Conservation (phyloP, 1,140 invertebrate species). For the Calycopis cecrops region DNA sequence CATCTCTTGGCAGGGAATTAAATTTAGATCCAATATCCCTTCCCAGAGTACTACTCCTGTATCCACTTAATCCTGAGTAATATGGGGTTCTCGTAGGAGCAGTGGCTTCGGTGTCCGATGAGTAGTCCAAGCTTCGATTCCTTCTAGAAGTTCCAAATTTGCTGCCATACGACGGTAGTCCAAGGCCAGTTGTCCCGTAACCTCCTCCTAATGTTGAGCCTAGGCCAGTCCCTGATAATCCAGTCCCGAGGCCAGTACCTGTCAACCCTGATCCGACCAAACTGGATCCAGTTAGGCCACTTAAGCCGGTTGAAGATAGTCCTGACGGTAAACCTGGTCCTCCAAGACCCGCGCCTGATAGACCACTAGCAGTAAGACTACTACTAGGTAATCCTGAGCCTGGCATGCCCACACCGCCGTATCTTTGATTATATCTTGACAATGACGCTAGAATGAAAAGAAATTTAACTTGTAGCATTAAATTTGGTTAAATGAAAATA, state of each 20-base stretch:
- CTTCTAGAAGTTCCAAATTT: conserved; percentile 77
- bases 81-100: conserved; percentile 85
- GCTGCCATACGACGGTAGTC: conserved; percentile 54
- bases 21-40: conserved; percentile 78
- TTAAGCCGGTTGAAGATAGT: conserved; percentile 53
- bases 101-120: conserved; percentile 95
- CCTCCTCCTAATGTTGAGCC: conserved; percentile 62
- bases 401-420: conserved; percentile 60
- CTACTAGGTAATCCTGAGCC: conserved; percentile 48
- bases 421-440: conserved; percentile 62
- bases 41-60: conserved; percentile 71
- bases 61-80: conserved; percentile 77
- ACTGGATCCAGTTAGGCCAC: conserved; percentile 58
- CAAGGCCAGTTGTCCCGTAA: conserved; percentile 75
- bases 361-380: conserved; percentile 45
- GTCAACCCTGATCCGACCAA: conserved; percentile 57
- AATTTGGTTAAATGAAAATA: background rate
- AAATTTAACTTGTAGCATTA: background rate
- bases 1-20: conserved; percentile 85
- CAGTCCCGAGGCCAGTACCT: conserved; percentile 51
- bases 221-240: conserved; percentile 49
- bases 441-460: conserved; percentile 45
- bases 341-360: conserved; percentile 42
- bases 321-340: conserved; percentile 53
- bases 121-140: conserved; percentile 89